Evolutionary conservation across 2,888 invertebrate genomes (phyloP), one percentile per base, ranked within the genome.

Genomic region (Agrenia bidenticulata): DNA sequence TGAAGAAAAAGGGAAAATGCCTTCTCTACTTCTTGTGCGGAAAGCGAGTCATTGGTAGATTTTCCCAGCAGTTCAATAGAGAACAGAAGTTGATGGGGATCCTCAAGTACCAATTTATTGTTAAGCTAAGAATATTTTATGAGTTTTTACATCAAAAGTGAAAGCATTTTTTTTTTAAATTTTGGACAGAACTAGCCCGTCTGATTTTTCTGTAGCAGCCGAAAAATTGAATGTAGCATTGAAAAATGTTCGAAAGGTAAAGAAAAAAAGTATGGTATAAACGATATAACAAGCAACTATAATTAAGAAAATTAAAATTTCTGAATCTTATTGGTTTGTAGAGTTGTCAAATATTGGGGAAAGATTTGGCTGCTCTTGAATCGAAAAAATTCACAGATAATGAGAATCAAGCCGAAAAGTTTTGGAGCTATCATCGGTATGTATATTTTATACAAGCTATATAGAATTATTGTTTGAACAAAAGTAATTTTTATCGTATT

Each of bases 281-380:
- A n/a, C n/a, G n/a, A n/a, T n/a, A n/a, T n/a, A n/a, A n/a, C n/a
- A n/a, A n/a, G n/a, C n/a, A n/a, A n/a, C n/a, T n/a, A n/a, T n/a
- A n/a, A n/a, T n/a, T n/a, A n/a, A n/a, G n/a, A n/a, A n/a, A n/a
- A n/a, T n/a, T n/a, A n/a, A n/a, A n/a, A n/a, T n/a, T n/a, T n/a
- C n/a, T n/a, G n/a, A n/a, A n/a, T n/a, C n/a, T n/a, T n/a, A n/a
- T n/a, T n/a, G 7, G 2, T 67, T 75, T 78, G 62, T 73, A 81
- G 80, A 85, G 83, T 69, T 80, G 88, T 45, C 85, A 87, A 75
- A 85, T 82, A 57, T 81, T 88, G 0, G 79, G 90, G 1, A 84
- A 86, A 73, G 90, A 91, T 67, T 77, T 89, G 1, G 90, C 90
- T 1, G 81, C 82, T n/a, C 78, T 82, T n/a, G 89, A 90, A 79